phyloP scores from a whole-genome alignment of 2,113 vertebrate species.

The Synodontis membranacea region DNA sequence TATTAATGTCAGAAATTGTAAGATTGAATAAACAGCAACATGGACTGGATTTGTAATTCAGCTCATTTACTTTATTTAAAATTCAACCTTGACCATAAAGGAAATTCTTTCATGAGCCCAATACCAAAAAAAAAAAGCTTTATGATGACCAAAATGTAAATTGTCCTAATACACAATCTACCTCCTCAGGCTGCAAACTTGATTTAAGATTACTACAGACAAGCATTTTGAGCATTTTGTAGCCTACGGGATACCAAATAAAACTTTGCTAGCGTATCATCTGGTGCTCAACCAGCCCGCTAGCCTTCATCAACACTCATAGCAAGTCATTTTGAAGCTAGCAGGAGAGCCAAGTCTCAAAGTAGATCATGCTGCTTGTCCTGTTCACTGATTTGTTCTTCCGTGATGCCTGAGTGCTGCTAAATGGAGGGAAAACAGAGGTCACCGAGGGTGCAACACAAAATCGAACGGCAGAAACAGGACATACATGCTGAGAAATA shows the following conservation, averaged over 20 bases:
- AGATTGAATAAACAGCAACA: not conserved
- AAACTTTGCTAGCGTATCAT: not conserved
- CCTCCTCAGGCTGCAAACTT: not conserved
- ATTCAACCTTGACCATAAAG: not conserved
- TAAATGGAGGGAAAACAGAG: not conserved
- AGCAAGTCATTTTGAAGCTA: not conserved
- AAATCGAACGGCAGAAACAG: not conserved
- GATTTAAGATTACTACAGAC: not conserved
- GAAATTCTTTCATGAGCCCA: not conserved
- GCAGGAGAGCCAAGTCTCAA: not conserved
- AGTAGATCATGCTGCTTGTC: slow-evolving; percentile 31
- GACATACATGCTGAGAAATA: not conserved
- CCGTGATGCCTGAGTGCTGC: not conserved
- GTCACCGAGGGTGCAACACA: not conserved
- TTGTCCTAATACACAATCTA: not conserved
- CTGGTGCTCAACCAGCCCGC: not conserved
- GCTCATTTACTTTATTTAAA: not conserved
- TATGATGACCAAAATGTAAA: not conserved
- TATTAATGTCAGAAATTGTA: not conserved
- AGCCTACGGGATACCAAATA: not conserved
- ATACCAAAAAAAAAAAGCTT: not conserved
- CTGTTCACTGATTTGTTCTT: not conserved
- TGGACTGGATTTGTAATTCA: not conserved
- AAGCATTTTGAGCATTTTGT: too few species aligned
- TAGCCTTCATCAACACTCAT: not conserved